Percentiles rank a stretch among this genome's conserved stretches.
Conservation (phyloP, 2,888 invertebrate species). For the Drosophila borborema region DNA sequence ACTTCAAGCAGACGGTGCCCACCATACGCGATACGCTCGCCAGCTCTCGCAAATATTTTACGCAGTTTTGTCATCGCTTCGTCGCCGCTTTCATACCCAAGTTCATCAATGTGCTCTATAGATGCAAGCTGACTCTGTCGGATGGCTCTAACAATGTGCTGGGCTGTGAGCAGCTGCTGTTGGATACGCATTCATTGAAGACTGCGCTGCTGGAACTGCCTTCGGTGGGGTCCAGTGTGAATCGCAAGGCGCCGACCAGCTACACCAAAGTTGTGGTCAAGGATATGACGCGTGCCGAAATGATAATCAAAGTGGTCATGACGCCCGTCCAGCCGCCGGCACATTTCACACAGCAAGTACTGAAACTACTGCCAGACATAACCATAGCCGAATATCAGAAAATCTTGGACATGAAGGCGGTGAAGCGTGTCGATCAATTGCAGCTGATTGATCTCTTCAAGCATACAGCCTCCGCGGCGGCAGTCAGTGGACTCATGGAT, state of each 20-base stretch:
- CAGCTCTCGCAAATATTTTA: conserved; percentile 98
- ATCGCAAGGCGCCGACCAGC: conserved; percentile 94
- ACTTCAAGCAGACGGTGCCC: conserved; percentile 94
- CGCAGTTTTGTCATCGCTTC: conserved; percentile 98
- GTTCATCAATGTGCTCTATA: conserved; percentile 95
- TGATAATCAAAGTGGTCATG: conserved; percentile 99
- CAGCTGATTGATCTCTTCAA: conserved; percentile 87
- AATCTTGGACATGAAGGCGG: conserved; percentile 97
- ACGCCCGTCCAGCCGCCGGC: conserved; percentile 92
- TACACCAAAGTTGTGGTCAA: conserved; percentile 90
- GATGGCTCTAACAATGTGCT: conserved; percentile 86
- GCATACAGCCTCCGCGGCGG: conserved; percentile 82
- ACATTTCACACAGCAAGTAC: conserved; percentile 94
- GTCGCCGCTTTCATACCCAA: conserved; percentile 98
- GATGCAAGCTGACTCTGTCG: conserved; percentile 91
- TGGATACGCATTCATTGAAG: conserved; percentile 97
- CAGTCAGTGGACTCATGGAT: conserved; percentile 64
- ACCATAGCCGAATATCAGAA: conserved; percentile 96
- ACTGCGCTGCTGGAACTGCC: conserved; percentile 97
- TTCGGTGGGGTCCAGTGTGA: conserved; percentile 94
- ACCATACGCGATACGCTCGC: conserved; percentile 95
- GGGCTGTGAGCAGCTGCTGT: conserved; percentile 96
- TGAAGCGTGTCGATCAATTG: conserved; percentile 87
- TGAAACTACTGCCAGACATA: conserved; percentile 95
- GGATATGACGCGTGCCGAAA: conserved; percentile 99